These are phyloP conservation scores for Patiria pectinifera DNA, from an alignment of 53 echinoderm and acorn worm species.

Conservation along the genomic window DNA sequence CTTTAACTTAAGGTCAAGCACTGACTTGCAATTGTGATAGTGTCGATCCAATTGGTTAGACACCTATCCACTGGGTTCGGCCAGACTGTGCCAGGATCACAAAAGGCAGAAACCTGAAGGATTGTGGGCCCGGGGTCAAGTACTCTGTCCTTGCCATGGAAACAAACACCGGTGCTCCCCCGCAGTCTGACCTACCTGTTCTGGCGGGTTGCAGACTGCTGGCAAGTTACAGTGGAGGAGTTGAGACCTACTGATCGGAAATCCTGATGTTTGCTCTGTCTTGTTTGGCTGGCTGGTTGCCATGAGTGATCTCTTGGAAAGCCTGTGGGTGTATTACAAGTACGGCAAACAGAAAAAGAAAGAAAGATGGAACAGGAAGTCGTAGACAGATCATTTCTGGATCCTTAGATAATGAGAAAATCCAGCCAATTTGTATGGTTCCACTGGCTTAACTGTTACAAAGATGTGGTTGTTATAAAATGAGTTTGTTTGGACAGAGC, in stretches of 20 bases:
- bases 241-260: slow-evolving; percentile 5
- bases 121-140: slow-evolving; percentile 12
- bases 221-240: background rate
- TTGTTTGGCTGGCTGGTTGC: background rate
- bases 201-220: background rate
- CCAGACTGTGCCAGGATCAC: background rate
- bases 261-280: background rate
- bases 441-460: background rate
- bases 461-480: background rate
- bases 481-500: background rate
- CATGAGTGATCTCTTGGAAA: background rate
- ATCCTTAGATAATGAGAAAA: background rate
- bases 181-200: slow-evolving; percentile 28
- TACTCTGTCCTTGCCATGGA: slow-evolving; percentile 43
- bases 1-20: slow-evolving; percentile 18
- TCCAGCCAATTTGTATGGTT: background rate
- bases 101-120: background rate
- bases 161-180: slow-evolving; percentile 34
- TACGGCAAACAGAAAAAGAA: background rate
- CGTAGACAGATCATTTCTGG: background rate
- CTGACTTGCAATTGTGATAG: slow-evolving; percentile 20
- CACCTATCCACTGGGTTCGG: background rate
- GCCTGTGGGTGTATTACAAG: slow-evolving; percentile 25
- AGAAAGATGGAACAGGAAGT: background rate
- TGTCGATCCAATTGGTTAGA: slow-evolving; percentile 23